Evolutionary conservation across 2,888 invertebrate species (phyloP).

Genomic region (Acholoe squamosa): DNA sequence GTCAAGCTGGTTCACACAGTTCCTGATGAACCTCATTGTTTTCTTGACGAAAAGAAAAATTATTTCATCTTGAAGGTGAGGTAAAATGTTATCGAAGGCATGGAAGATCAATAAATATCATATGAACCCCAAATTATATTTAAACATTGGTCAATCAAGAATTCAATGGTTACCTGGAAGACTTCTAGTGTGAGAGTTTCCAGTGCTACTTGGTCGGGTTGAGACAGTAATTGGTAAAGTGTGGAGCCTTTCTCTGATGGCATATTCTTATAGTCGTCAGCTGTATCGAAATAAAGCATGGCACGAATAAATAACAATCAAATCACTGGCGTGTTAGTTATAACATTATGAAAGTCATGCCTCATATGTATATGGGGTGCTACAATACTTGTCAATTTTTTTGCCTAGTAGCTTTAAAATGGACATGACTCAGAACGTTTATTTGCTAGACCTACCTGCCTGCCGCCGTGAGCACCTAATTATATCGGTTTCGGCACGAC

Average conservation of each 20-base stretch:
- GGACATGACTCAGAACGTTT: no score
- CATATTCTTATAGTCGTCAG: constrained; percentile 84
- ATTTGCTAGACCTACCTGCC: constrained; percentile 73
- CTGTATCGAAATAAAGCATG: constrained; percentile 70
- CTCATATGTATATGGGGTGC: no score
- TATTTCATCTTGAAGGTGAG: constrained; percentile 68
- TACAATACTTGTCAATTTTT: no score
- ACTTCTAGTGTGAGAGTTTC: constrained; percentile 86
- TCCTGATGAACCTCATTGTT: constrained; percentile 86
- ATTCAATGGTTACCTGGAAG: constrained; percentile 84
- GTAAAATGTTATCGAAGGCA: no score
- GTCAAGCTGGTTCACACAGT: constrained; percentile 84
- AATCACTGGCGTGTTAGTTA: no score
- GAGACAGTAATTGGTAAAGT: constrained; percentile 86
- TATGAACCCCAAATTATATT: no score
- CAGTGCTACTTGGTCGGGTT: constrained; percentile 86
- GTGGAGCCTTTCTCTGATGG: constrained; percentile 86
- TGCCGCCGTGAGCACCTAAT: constrained; percentile 85
- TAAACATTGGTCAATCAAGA: no score
- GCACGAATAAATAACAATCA: no score
- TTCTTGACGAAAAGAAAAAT: constrained; percentile 83
- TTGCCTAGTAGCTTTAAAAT: no score
- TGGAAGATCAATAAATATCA: no score
- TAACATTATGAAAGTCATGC: no score
- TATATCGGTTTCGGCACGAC: constrained; percentile 86